Evolutionary conservation across 2,888 invertebrate genomes (phyloP), one percentile per base, ranked within the genome.

Genomic region (Schizotus pectinicornis): DNA sequence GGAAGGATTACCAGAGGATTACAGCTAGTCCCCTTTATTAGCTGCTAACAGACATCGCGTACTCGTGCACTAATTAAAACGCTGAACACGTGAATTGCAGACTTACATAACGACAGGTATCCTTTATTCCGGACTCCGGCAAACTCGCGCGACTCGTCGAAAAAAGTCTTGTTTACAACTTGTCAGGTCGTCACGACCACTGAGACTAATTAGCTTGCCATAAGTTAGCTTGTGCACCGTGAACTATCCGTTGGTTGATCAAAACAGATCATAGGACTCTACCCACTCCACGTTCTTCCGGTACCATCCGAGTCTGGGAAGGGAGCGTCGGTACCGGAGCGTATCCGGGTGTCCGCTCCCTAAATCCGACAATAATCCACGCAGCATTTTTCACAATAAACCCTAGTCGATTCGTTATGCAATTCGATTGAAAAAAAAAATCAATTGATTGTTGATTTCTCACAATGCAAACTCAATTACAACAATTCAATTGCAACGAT

Each of bases 261-360:
- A 59, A 59, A 59, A 51, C 51, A 39, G 55, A 59, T 54, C 59
- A 59, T 54, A 30, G 49, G 38, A 49, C 33, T 39, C 36, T 34
- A 51, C 50, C 50, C 59, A 55, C 55, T 50, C 22, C 22, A 43
- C 47, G 41, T 32, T 51, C 47, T 54, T 50, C 58, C 53, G 57
- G 50, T 38, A 13, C 13, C 13, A 6, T 43, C 22, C 12, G 13
- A 9, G n/a, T 13, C 46, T 46, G 43, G 22, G 42, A 46, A 46
- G 53, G 58, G 58, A 43, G 58, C 38, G 53, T 33, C 53, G 33
- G 34, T 51, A 43, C 50, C 59, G 51, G 59, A 59, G 50, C 59
- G 47, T 55, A 35, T 31, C 50, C 42, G 32, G 38, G 34, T 8
- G 52, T 22, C 12, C 59, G 51, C 59, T 59, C 59, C 59, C 51